Evolutionary conservation across 2,888 invertebrate species (phyloP).

Genomic region (Bellardia bayeri): DNA sequence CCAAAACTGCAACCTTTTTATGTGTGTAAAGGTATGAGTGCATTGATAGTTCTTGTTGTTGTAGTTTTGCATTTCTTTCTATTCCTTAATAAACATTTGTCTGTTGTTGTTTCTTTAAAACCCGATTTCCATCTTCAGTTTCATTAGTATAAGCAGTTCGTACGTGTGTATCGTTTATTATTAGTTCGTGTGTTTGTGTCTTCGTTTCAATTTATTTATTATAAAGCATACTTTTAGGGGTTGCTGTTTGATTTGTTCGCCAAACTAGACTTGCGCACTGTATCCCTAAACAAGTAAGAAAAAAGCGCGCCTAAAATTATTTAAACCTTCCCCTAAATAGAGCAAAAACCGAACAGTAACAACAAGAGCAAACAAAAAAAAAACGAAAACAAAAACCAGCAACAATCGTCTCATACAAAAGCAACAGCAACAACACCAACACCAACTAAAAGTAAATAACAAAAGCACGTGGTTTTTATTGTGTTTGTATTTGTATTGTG

Average conservation of each 20-base stretch:
- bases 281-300: slow-evolving; percentile 66
- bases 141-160: slow-evolving; percentile 36
- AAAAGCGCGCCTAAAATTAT: slow-evolving; percentile 71
- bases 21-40: background rate
- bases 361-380: slow-evolving; percentile 11
- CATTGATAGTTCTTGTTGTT: slow-evolving; percentile 55
- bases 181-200: slow-evolving; percentile 17
- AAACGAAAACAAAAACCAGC: slow-evolving; percentile 18
- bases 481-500: background rate
- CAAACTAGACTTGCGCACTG: slow-evolving; percentile 66
- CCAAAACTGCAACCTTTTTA: slow-evolving; percentile 54
- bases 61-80: slow-evolving; percentile 71
- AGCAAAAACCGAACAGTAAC: slow-evolving; percentile 44
- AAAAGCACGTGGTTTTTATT: slow-evolving; percentile 64
- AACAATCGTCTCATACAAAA: background rate
- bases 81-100: slow-evolving; percentile 51
- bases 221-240: slow-evolving; percentile 62
- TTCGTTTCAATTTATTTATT: slow-evolving; percentile 46
- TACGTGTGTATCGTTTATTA: slow-evolving; percentile 18
- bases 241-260: slow-evolving; percentile 46
- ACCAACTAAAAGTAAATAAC: slow-evolving; percentile 20
- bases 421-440: slow-evolving; percentile 26
- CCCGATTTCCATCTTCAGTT: slow-evolving; percentile 44
- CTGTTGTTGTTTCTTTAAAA: slow-evolving; percentile 35
- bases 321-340: slow-evolving; percentile 71